Base-by-base conservation (phyloP, 2,113 vertebrate genomes). In the Xenus cinereus region DNA sequence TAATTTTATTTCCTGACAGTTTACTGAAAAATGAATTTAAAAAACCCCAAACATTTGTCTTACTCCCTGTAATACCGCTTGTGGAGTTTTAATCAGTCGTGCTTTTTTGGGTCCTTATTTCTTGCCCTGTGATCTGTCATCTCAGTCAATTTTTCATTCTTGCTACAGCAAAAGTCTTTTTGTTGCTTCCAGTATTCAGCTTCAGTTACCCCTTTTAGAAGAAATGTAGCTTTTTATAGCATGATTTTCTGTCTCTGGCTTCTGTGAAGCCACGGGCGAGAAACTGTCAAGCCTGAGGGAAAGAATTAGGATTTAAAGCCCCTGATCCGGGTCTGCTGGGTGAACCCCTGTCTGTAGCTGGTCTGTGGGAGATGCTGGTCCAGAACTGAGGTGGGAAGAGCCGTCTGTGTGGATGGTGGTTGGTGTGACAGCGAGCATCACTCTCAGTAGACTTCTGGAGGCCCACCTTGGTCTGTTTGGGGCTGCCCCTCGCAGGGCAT, bases 181-280 rank as follows among this genome's bases (percentile, higher is more conserved):
- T 90, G 30, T 73, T 56, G 30, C 51, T 88, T 77, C 83, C 45
- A 86, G 7, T 83, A 59, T 60, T 81, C 67, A 71, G 50, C 50
- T 95, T 92, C n/a, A 77, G 90, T 77, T 92, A 57, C 86, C 76
- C 59, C 15, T 66, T 89, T 90, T 77, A 84, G 76, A 90, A 73
- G 28, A 82, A 89, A 76, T 28, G 35, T 54, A 54, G 56, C 50
- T 96, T 95, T 93, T 93, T 64, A 83, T 88, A 84, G 72, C 54
- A 23, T n/a, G 11, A 20, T 88, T 79, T 87, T 93, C 46, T 84
- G 51, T 90, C 21, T 84, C 16, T 1, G 1, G 16, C 48, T 94
- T 95, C 62, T 76, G 35, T 30, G 30, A 84, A 78, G 78, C 60
- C 41, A 62, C 1, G 5, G 43, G 48, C 5, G 8, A 85, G 63